Base-by-base conservation (phyloP, 2,113 vertebrate genomes). In the Desmodus rotundus region DNA sequence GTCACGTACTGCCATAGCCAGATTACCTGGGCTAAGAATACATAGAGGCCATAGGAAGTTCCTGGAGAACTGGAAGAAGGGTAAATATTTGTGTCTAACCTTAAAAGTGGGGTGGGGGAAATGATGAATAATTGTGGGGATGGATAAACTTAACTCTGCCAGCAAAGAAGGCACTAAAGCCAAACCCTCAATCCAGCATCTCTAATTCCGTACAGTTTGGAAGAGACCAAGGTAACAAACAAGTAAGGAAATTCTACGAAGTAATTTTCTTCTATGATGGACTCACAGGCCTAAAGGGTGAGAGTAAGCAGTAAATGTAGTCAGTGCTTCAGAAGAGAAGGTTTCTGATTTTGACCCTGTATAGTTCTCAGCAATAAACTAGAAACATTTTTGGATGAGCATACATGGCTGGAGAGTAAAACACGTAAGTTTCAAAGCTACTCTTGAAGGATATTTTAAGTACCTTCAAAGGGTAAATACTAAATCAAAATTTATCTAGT, bases 11-110 rank as follows among this genome's bases (percentile, higher is more conserved):
- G 43, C 73, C 61, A 13, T 6, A 76, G 36, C 58, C 65, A 87
- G 63, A 92, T 82, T 20, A 56, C 28, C 19, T 50, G 19, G 63
- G 36, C 28, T 56, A 83, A 56, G 26, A 89, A 77, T 33, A 89
- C 3, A 36, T 0, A 89, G 3, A 84, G 43, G 33, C 13, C 63
- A 82, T 1, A 43, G 45, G 33, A 96, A 91, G 45, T 70, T 87
- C 22, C 38, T 87, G 52, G 87, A 93, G 96, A 87, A 19, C 2
- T 22, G 10, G 36, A 41, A 8, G 17, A 77, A 91, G 28, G 26
- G 26, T 72, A 96, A 97, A 91, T 84, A 95, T 76, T 65, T 74
- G 14, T 91, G 47, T 72, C 68, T 74, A 76, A 85, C 87, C 45
- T 90, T 72, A 38, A 72, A 16, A 38, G 16, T 15, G 11, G 6